Percentiles rank a stretch among this genome's conserved stretches.
Conservation (phyloP, 2,888 invertebrate species). For the Lomographa bimaculata region DNA sequence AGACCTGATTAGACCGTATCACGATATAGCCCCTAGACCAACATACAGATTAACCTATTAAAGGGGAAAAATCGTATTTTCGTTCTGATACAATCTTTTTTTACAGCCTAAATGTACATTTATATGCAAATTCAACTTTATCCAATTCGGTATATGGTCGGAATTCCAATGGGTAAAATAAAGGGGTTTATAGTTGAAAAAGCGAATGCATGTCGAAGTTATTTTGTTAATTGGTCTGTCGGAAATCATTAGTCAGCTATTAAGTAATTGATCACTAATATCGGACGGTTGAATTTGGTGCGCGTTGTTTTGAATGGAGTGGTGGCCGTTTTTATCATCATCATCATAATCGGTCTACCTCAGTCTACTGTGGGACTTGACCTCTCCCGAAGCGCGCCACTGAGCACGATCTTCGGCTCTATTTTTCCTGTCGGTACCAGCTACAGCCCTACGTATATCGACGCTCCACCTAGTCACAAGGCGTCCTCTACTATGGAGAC, state of each 20-base stretch:
- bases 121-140: constrained; percentile 34
- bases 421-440: too few relatives aligned
- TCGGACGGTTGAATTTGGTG: too few relatives aligned
- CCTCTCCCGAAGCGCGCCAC: too few relatives aligned
- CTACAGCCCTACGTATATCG: too few relatives aligned
- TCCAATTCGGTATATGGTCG: constrained; percentile 31
- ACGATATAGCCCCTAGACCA: constrained; percentile 30
- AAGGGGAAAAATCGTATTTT: constrained; percentile 35
- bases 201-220: constrained; percentile 24
- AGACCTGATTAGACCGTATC: constrained; percentile 21
- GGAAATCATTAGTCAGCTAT: constrained; percentile 29
- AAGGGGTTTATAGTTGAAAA: constrained; percentile 15
- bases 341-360: too few relatives aligned
- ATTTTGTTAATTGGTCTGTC: constrained; percentile 43
- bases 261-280: constrained; percentile 18
- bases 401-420: too few relatives aligned
- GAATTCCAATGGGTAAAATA: constrained; percentile 29
- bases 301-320: too few relatives aligned
- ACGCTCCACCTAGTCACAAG: too few relatives aligned
- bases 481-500: too few relatives aligned
- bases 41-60: constrained; percentile 35
- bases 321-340: too few relatives aligned
- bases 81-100: constrained; percentile 38
- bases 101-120: constrained; percentile 30
- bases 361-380: too few relatives aligned